phyloP scores from a whole-genome alignment of 2,888 invertebrate genomes.

The Trimorus sp. region DNA sequence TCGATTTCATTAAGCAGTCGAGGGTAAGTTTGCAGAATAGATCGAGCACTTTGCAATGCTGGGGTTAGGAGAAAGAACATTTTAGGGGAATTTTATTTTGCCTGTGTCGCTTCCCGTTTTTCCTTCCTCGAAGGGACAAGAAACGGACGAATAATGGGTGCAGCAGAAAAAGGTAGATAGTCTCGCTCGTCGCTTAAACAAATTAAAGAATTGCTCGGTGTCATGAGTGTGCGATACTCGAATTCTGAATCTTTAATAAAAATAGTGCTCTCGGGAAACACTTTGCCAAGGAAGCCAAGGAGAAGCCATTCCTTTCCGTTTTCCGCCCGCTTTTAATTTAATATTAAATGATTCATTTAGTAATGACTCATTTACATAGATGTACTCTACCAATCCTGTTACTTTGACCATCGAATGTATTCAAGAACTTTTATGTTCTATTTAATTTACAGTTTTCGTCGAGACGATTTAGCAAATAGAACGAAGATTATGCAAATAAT shows the following conservation, averaged over 20 bases:
- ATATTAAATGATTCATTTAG: conserved; percentile 51
- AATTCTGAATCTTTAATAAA: conserved; percentile 75
- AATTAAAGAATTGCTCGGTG: conserved; percentile 79
- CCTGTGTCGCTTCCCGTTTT: conserved; percentile 71
- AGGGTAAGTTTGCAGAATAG: conserved; percentile 47
- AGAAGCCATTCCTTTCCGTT: conserved; percentile 47
- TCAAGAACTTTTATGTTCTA: no score
- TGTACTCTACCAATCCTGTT: no score
- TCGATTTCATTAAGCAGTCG: conserved; percentile 32
- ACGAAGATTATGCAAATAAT: conserved; percentile 24
- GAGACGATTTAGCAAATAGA: no score
- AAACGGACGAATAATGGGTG: conserved; percentile 61
- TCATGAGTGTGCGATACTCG: conserved; percentile 74
- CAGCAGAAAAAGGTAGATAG: conserved; percentile 63
- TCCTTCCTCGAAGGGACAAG: conserved; percentile 59
- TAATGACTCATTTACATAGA: conserved; percentile 29
- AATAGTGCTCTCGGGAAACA: conserved; percentile 70
- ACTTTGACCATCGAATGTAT: no score
- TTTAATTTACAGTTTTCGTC: no score
- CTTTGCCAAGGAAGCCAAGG: conserved; percentile 51
- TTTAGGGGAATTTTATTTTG: conserved; percentile 80
- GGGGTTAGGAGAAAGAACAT: conserved; percentile 77
- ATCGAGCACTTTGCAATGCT: conserved; percentile 61
- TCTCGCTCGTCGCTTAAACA: conserved; percentile 78
- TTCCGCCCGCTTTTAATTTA: conserved; percentile 48